Base-by-base conservation (phyloP, 2,113 vertebrate genomes). In the Ursus arctos region DNA sequence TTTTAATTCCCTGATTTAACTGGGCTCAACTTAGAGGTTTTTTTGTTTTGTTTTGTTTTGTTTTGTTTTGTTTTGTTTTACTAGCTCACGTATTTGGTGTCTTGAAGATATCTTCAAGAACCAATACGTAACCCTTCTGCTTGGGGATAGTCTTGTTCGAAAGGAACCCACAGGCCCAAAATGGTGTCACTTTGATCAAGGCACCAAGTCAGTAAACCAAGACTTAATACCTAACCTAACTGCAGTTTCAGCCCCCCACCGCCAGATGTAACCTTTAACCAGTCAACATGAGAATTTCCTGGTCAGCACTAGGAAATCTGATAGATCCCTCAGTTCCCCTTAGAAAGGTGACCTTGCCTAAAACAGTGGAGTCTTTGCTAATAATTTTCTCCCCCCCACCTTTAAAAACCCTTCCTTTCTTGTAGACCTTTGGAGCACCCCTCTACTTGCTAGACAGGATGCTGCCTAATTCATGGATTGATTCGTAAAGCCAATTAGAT, bases 1-100 rank as follows among this genome's bases (percentile, higher is more conserved):
- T 95, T 95, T 94, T 83, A 53, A 77, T 96, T 94, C 97, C 28
- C 65, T 49, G 33, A 40, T 87, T 89, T 90, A 92, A 79, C 24
- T 80, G 1, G 89, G 7, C 63, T 84, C 21, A 69, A 81, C 51
- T 65, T 43, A 43, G 43, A 43, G 43, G 43, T 43, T 43, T 43
- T 43, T 43, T 43, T 43, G 43, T 43, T 43, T 43, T 43, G 43
- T 43, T 43, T 43, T 43, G 40, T 43, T 43, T 43, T 43, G 40
- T 43, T 43, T 43, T 43, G 40, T 43, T 43, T 43, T 43, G 43
- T 43, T 76, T 88, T 82, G 80, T 82, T 76, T 61, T 97, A 2
- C 80, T 87, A 81, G 49, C 57, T 67, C 63, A 59, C 24, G 47
- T 91, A 16, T 67, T 91, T 94, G 36, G n/a, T 83, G 43, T 76